Conservation (phyloP, 2,113 vertebrate genomes). For the Euleptes europaea region DNA sequence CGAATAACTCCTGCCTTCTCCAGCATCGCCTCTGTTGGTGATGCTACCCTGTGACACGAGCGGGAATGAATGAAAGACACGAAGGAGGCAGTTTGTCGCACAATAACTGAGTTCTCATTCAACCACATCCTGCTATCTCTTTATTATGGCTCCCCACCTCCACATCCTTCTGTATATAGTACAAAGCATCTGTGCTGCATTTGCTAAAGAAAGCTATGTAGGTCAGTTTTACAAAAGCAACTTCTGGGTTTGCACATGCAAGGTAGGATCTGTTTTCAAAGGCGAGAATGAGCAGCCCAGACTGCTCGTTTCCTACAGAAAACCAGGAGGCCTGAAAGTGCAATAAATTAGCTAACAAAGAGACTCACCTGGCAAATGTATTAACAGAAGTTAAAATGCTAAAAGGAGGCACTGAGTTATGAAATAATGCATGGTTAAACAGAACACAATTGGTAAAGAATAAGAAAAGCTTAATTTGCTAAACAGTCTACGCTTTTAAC, state of each 20-base stretch:
- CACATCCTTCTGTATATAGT: conserved; percentile 11
- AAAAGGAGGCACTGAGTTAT: conserved; percentile 3
- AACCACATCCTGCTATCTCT: conserved; percentile 2
- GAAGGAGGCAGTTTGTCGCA: conserved; percentile 40
- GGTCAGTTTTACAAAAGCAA: conserved; percentile 29
- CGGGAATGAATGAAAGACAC: conserved; percentile 6
- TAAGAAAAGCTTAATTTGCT: neutral
- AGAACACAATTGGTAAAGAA: neutral
- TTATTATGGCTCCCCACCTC: neutral
- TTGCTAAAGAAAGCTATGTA: neutral
- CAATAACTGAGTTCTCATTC: conserved; percentile 22
- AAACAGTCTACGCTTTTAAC: neutral
- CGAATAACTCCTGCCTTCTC: conserved; percentile 57
- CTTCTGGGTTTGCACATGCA: neutral
- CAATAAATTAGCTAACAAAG: neutral
- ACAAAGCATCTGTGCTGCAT: conserved; percentile 1
- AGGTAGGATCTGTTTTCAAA: neutral
- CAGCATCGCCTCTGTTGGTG: conserved; percentile 35
- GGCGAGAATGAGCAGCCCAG: neutral
- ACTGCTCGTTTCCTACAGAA: neutral
- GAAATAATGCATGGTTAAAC: conserved; percentile 6
- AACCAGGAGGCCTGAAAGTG: neutral
- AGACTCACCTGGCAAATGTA: conserved; percentile 2
- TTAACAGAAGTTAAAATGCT: neutral
- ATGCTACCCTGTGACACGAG: conserved; percentile 10